A percentile compares a stretch with the other conserved stretches of the same genome.
Conservation (phyloP, 2,888 invertebrate genomes). For the Cephus runcator region DNA sequence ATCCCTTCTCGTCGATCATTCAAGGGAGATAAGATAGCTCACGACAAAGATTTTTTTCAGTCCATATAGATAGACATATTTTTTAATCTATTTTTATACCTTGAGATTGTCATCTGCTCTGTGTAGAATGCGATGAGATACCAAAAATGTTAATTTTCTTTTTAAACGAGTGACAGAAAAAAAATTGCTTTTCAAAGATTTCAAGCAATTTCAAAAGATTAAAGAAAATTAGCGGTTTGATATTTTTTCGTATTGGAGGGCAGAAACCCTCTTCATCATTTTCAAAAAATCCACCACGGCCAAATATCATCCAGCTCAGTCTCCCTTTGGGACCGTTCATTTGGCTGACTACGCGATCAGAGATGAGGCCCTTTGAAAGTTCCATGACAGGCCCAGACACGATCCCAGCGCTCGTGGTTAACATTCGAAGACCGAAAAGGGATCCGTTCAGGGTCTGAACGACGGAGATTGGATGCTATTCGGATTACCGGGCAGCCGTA, state of each 20-base stretch:
- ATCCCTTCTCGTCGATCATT: neutral
- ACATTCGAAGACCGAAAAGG: slow-evolving; percentile 1
- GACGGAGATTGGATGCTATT: slow-evolving; percentile 11
- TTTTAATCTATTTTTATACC: neutral
- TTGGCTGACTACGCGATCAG: neutral
- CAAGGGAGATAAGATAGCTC: neutral
- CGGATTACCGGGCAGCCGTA: slow-evolving; percentile 15
- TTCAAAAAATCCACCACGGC: neutral
- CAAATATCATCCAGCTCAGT: neutral
- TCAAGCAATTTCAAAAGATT: too few species aligned
- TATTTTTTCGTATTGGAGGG: neutral
- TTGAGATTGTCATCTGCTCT: neutral
- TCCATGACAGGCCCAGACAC: neutral
- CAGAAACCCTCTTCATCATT: neutral
- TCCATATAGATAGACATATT: neutral
- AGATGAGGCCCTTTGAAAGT: neutral
- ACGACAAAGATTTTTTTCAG: neutral
- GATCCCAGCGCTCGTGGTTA: neutral
- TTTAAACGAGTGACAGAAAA: neutral
- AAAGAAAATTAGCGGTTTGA: neutral
- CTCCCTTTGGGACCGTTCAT: neutral
- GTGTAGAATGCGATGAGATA: neutral
- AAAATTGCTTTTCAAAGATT: neutral
- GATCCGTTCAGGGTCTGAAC: neutral
- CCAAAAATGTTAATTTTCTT: neutral